Base-by-base conservation (phyloP, 2,888 invertebrate species). In the Amitus sp. region DNA sequence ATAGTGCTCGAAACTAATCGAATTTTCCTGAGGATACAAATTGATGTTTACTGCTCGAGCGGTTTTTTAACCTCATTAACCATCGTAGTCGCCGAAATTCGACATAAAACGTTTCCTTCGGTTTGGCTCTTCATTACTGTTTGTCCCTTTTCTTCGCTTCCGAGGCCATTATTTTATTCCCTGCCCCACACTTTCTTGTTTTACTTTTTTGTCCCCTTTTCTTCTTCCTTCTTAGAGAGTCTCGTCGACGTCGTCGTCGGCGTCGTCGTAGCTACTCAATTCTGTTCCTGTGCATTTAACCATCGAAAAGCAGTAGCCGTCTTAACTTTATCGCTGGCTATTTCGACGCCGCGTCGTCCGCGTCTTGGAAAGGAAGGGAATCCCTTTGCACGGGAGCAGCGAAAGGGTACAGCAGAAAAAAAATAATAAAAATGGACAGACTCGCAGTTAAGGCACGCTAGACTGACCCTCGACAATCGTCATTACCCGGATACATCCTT, bases 381-480 rank as follows among this genome's bases (percentile, higher is more conserved):
- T n/a, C n/a, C n/a, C n/a, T n/a, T n/a, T n/a, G n/a, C n/a, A n/a
- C n/a, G n/a, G n/a, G n/a, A n/a, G n/a, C n/a, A 55, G 64, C 59
- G 60, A 52, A 58, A 66, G 58, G 62, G 54, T 47, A 51, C 45
- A 48, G 23, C 7, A 34, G 48, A 52, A 68, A 69, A 69, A 37
- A 72, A 76, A 79, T 76, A 76, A 78, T 74, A 78, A 78, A 78
- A 78, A 76, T 72, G 74, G 76, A 76, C 78, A 79, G 70, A n/a
- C n/a, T 76, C 66, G 73, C 76, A 75, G 75, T 78, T 78, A 76
- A 73, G 62, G 69, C 71, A 79, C 73, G 78, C 70, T 77, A 79
- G 79, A 79, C 74, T 77, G 77, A 76, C 76, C 76, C 75, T 75
- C 75, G 71, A 79, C 78, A 78, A 79, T 79, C 73, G 78, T 73